Base-by-base conservation (phyloP, 2,797 vertebrate species). In the Phrynocephalus vlangalii region DNA sequence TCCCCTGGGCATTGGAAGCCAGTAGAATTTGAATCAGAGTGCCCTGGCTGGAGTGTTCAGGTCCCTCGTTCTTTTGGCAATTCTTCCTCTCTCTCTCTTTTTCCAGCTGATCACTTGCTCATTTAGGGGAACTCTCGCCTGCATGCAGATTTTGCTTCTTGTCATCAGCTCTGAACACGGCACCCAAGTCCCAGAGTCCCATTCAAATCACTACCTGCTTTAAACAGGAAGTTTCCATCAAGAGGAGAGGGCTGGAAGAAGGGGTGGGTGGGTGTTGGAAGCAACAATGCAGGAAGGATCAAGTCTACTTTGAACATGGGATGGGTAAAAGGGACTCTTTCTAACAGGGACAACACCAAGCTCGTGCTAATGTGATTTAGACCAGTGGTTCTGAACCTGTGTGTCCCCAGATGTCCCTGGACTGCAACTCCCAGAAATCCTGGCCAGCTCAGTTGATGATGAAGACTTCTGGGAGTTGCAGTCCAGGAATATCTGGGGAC, bases 21-120 rank as follows among this genome's bases (percentile, higher is more conserved):
- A 10, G 66, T 2, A 26, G 63, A 76, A 24, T 26, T 88, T 68
- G 82, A 11, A 22, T 63, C 38, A 0, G 28, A 0, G 78, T 38
- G 28, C 77, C 71, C 28, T 38, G 82, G 81, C 75, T 16, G 1
- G 10, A 83, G 79, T 26, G 63, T 1, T 50, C 50, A 0, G 63
- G 0, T 9, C 66, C 90, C 44, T 85, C 4, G 0, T 86, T 91
- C 86, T 81, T 38, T 0, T 20, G 1, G 89, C 60, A 66, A n/a
- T 87, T 0, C 4, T 0, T 0, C 0, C 52, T 1, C 48, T 26
- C n/a, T 5, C 44, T 56, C 5, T 77, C 13, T 1, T 38, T n/a
- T 11, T 3, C 67, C 11, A 28, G 24, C 5, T 11, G 79, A 30
- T 33, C 28, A 8, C 28, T 52, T 1, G 82, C 86, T 67, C 2